Evolutionary conservation across 2,888 invertebrate species (phyloP).

Genomic region (Athrips mouffetella): DNA sequence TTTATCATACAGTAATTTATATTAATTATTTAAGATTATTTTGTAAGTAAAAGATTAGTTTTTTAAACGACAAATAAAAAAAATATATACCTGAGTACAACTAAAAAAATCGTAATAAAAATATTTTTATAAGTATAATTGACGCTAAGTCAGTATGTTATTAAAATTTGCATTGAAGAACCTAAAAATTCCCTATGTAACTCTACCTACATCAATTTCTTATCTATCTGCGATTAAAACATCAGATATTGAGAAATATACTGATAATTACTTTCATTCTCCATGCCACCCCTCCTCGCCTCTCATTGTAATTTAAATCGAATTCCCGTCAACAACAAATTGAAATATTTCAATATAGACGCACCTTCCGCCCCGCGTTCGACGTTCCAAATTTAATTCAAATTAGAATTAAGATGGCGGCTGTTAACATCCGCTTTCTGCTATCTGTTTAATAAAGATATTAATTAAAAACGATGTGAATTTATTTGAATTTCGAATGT

Average conservation of each 20-base stretch:
- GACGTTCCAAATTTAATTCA: conserved; percentile 49
- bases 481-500: not conserved
- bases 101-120: too few relatives aligned
- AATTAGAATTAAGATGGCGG: conserved; percentile 55
- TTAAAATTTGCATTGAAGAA: too few relatives aligned
- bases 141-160: too few relatives aligned
- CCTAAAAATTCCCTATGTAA: conserved; percentile 20
- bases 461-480: not conserved
- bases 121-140: too few relatives aligned
- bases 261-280: conserved; percentile 54
- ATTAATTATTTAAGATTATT: too few relatives aligned
- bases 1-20: too few relatives aligned
- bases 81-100: too few relatives aligned
- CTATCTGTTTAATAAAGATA: conserved; percentile 14
- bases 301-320: conserved; percentile 76
- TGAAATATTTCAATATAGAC: conserved; percentile 74
- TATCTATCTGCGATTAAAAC: not conserved
- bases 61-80: too few relatives aligned
- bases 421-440: conserved; percentile 20
- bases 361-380: conserved; percentile 54
- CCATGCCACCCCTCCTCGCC: conserved; percentile 22
- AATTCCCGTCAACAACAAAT: conserved; percentile 74
- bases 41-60: too few relatives aligned
- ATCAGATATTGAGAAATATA: conserved; percentile 63
- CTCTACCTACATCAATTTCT: not conserved